Percentiles rank a stretch among this genome's conserved stretches.
These are phyloP conservation scores for Holcopasites calliopsidis DNA, from an alignment of 1,140 invertebrate genomes.

Conservation along the genomic window DNA sequence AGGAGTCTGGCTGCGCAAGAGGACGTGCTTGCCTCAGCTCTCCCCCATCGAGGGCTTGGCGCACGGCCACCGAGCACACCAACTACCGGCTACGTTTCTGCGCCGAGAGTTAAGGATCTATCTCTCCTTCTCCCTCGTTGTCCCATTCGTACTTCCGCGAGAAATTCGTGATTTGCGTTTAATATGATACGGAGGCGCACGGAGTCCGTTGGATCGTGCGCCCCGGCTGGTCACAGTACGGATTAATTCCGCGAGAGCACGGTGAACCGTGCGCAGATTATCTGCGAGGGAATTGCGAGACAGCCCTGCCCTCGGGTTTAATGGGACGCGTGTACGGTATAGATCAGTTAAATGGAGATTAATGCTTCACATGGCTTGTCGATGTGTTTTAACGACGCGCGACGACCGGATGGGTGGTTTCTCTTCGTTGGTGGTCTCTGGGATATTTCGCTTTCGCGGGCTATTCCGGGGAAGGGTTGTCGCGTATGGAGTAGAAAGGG, in stretches of 20 bases:
- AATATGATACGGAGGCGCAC: slow-evolving; percentile 19
- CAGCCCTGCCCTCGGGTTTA: background rate
- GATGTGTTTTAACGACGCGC: background rate
- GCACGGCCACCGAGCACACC: slow-evolving; percentile 44
- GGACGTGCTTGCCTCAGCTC: slow-evolving; percentile 49
- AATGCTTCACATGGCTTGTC: background rate
- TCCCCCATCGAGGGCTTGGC: slow-evolving; percentile 53
- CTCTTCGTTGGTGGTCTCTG: background rate
- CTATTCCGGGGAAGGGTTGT: too few relatives aligned
- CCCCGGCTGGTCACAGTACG: background rate
- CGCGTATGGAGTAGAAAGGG: too few relatives aligned
- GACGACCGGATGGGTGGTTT: background rate
- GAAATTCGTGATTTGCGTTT: slow-evolving; percentile 46
- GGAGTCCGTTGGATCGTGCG: background rate
- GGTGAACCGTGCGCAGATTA: slow-evolving; percentile 14
- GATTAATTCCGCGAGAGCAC: slow-evolving; percentile 30
- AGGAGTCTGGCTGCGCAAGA: slow-evolving; percentile 3
- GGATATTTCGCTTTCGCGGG: background rate
- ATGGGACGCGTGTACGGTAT: slow-evolving; percentile 22
- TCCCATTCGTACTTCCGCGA: slow-evolving; percentile 26
- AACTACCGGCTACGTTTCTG: slow-evolving; percentile 24
- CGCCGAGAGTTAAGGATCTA: slow-evolving; percentile 18
- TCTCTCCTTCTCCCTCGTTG: background rate
- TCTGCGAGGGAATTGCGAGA: slow-evolving; percentile 15
- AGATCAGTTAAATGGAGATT: slow-evolving; percentile 40